phyloP scores from a whole-genome alignment of 2,113 vertebrate species.

The Pseudorasbora parva region DNA sequence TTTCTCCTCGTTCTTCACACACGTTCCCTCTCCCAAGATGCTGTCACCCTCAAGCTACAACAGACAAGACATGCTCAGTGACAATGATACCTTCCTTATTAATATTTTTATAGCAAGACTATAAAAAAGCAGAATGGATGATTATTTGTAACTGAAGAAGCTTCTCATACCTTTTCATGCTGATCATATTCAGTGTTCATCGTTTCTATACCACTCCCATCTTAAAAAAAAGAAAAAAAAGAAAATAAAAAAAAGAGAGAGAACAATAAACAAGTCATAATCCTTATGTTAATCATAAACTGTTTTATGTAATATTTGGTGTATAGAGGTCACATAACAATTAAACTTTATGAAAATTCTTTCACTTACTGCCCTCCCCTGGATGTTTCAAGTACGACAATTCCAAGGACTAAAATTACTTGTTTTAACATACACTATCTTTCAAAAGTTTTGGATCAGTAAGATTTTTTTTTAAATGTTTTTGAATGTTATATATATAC shows the following conservation, averaged over 20 bases:
- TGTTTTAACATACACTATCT: neutral
- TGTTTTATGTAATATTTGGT: neutral
- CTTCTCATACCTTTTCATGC: constrained; percentile 39
- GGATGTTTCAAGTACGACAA: neutral
- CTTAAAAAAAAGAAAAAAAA: constrained; percentile 23
- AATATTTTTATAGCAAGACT: neutral
- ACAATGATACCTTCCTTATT: neutral
- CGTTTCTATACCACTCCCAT: constrained; percentile 38
- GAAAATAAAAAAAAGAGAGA: neutral
- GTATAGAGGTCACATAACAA: neutral
- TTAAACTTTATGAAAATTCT: neutral
- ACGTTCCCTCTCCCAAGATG: constrained; percentile 7
- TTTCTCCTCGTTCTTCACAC: constrained; percentile 53
- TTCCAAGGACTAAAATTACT: neutral
- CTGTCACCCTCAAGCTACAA: constrained; percentile 37
- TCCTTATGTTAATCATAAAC: neutral
- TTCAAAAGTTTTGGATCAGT: neutral
- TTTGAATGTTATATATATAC: too few relatives aligned
- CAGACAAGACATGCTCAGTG: neutral
- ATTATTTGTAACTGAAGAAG: neutral
- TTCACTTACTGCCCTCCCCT: constrained; percentile 24
- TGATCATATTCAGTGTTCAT: constrained; percentile 49
- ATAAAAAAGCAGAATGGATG: neutral
- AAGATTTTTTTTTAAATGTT: neutral
- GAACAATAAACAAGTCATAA: neutral